Evolutionary conservation across 2,113 vertebrate species (phyloP).

Genomic region (Actenoides lindsayi): DNA sequence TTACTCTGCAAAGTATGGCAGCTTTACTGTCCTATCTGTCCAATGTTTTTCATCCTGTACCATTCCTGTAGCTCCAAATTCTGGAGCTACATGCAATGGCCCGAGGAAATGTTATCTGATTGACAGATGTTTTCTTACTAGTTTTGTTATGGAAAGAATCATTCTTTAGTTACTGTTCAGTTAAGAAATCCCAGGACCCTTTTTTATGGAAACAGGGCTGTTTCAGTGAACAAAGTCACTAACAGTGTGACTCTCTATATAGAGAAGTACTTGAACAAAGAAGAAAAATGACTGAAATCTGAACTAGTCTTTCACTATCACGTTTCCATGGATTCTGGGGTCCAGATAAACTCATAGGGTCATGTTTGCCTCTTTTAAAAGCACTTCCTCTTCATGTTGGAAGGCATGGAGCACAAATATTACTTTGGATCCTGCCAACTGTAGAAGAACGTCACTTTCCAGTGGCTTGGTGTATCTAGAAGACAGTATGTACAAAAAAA

Average conservation of each 20-base stretch:
- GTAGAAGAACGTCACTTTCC: neutral
- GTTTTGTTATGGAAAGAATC: neutral
- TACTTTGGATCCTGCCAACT: neutral
- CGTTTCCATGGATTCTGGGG: neutral
- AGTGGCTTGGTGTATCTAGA: neutral
- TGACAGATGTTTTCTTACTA: neutral
- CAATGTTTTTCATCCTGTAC: neutral
- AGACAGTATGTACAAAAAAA: neutral
- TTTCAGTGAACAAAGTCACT: neutral
- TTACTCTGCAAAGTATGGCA: neutral
- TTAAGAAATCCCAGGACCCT: neutral
- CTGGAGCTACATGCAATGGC: neutral
- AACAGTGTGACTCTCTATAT: neutral
- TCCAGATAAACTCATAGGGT: neutral
- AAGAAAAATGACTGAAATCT: neutral
- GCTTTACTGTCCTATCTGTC: neutral
- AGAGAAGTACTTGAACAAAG: neutral
- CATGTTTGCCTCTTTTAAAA: neutral
- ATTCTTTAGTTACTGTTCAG: neutral
- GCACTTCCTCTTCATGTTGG: neutral
- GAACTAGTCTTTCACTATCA: neutral
- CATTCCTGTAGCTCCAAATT: neutral
- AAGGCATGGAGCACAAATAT: neutral
- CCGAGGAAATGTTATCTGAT: neutral
- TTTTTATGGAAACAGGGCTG: neutral